These are phyloP conservation scores for Edolisoma coerulescens DNA, from an alignment of 2,113 vertebrate species.

Conservation along the genomic window DNA sequence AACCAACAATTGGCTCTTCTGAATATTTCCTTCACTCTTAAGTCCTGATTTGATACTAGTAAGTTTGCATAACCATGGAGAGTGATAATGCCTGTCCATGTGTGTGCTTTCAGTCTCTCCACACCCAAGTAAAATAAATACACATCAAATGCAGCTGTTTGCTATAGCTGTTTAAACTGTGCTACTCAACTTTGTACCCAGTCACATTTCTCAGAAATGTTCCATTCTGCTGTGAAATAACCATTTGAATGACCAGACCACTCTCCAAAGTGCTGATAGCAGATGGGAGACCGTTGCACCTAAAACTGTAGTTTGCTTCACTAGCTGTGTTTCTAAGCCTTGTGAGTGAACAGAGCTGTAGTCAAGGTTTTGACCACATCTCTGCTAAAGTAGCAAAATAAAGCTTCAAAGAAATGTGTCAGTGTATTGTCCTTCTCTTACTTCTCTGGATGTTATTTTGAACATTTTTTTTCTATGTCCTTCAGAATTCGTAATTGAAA, in stretches of 20 bases:
- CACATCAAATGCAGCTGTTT: not conserved
- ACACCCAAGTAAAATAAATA: constrained; percentile 12
- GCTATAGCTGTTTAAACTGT: not conserved
- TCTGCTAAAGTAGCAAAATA: not conserved
- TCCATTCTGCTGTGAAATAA: not conserved
- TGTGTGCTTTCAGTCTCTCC: not conserved
- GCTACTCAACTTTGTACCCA: not conserved
- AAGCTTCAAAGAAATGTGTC: not conserved
- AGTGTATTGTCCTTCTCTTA: not conserved
- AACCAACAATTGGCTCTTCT: not conserved
- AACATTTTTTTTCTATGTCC: not conserved
- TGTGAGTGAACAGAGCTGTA: not conserved
- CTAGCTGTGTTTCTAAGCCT: not conserved
- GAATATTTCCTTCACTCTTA: not conserved
- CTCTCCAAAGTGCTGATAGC: not conserved
- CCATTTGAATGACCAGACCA: not conserved
- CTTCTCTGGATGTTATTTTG: not conserved
- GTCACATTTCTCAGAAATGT: not conserved
- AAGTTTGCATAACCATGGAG: not conserved
- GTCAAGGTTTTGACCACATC: not conserved
- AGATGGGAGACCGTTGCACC: not conserved
- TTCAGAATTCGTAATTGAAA: not conserved
- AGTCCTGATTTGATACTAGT: not conserved
- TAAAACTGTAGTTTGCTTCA: not conserved
- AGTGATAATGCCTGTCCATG: not conserved